Base-by-base conservation (phyloP, 2,888 invertebrate genomes). In the Tenthredo notha region DNA sequence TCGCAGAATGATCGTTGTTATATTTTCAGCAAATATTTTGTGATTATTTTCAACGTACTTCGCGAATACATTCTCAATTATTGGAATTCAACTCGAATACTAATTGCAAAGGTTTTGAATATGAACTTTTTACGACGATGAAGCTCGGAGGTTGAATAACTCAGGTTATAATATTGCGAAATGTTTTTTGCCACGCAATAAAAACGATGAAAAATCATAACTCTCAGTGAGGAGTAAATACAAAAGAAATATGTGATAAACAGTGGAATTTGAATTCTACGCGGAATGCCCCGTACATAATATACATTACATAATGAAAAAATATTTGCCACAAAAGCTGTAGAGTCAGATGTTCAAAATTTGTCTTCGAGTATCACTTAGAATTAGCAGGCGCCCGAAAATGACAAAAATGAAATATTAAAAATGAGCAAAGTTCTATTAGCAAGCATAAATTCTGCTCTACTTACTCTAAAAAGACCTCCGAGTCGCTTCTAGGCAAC, bases 401-500 rank as follows among this genome's bases (percentile, higher is more conserved):
- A 37, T 21, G 21, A 40, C 4, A n/a, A 4, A 21, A 29, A 2
- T 37, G 25, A 61, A 58, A 12, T 40, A 72, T 72, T 40, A 12
- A 21, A 1, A 61, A 25, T 6, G 37, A 21, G 25, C n/a, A n/a
- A 61, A 80, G 40, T 40, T 80, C 40, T 37, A 80, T 15, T 21
- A 21, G 40, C n/a, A 61, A 80, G 58, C 61, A 12, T 37, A 25
- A 78, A 54, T 2, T 50, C 78, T 61, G 40, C 85, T 86, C 89
- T 93, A 95, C 95, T 95, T 94, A 95, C 95, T 95, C 95, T 91
- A 95, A 93, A 92, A 93, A 93, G 91, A 96, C 96, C 88, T 96
- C 96, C 87, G 96, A 96, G 93, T 97, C 97, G 92, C 96, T 96
- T 92, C 96, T 95, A 80, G 97, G 97, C 90, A 97, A 94, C 89